Evolutionary conservation across 2,797 vertebrate species (phyloP).

Genomic region (Pipistrellus kuhlii): DNA sequence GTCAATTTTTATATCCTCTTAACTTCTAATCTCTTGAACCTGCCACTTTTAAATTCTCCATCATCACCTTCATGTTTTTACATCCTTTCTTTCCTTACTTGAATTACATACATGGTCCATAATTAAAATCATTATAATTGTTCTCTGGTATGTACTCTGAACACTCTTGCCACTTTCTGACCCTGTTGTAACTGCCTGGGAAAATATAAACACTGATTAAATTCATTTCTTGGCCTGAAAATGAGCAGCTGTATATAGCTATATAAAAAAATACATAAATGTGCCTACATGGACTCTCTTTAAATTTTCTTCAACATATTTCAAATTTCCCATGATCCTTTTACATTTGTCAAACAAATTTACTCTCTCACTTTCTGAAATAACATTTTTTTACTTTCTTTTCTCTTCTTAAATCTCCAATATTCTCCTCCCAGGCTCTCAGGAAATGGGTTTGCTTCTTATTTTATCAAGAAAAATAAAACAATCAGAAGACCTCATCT

Average conservation of each 20-base stretch:
- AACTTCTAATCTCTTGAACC: neutral
- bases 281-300: neutral
- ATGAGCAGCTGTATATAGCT: neutral
- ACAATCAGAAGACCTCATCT: neutral
- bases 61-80: neutral
- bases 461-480: neutral
- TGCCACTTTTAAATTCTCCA: neutral
- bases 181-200: neutral
- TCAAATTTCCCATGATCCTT: neutral
- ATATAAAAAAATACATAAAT: slow-evolving; percentile 22
- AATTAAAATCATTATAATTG: slow-evolving; percentile 22
- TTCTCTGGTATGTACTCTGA: neutral
- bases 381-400: neutral
- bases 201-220: slow-evolving; percentile 15
- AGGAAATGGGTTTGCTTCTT: slow-evolving; percentile 15
- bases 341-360: slow-evolving; percentile 29
- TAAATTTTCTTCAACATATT: slow-evolving; percentile 36
- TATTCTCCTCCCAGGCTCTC: neutral
- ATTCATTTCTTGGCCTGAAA: neutral
- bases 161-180: neutral
- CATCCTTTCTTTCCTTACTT: neutral
- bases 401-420: neutral
- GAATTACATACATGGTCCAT: neutral
- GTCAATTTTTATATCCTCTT: neutral
- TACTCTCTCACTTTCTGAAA: neutral